Evolutionary conservation across 2,888 invertebrate species (phyloP).

Genomic region (Sinelater perroti): DNA sequence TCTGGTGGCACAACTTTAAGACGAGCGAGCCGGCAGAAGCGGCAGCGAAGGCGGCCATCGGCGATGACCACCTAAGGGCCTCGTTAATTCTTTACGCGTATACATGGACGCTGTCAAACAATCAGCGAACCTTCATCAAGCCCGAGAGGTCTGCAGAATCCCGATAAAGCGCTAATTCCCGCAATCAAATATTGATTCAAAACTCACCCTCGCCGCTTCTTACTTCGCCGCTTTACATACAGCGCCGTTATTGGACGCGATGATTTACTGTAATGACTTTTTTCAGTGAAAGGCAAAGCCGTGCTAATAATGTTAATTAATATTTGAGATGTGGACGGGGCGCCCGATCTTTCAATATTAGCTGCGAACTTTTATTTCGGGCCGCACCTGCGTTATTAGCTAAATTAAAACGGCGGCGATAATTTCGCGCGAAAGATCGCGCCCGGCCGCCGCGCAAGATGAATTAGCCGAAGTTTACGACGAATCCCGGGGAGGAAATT

Average conservation of each 20-base stretch:
- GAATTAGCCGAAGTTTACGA: constrained; percentile 41
- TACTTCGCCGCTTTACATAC: constrained; percentile 61
- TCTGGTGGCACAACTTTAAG: too few relatives aligned
- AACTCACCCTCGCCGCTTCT: constrained; percentile 61
- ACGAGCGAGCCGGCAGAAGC: constrained; percentile 25
- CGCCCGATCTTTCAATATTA: constrained; percentile 40
- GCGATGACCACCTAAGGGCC: constrained; percentile 46
- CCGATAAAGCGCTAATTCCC: constrained; percentile 64
- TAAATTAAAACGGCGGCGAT: constrained; percentile 38
- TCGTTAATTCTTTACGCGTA: constrained; percentile 62
- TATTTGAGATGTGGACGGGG: constrained; percentile 65
- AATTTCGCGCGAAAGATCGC: constrained; percentile 30
- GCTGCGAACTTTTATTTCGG: constrained; percentile 36
- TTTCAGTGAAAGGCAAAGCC: constrained; percentile 61
- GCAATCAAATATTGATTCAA: constrained; percentile 65
- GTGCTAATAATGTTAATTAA: constrained; percentile 71
- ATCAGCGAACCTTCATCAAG: constrained; percentile 63
- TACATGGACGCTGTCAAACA: constrained; percentile 61
- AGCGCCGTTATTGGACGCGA: constrained; percentile 66
- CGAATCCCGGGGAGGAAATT: constrained; percentile 44
- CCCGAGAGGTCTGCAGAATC: constrained; percentile 61
- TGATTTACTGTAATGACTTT: constrained; percentile 70
- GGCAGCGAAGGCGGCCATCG: constrained; percentile 28
- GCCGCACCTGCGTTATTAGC: constrained; percentile 40
- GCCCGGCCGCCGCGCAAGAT: constrained; percentile 22